A percentile compares a stretch with the other conserved stretches of the same genome.
These are phyloP conservation scores for Coreoperca whiteheadi DNA, from an alignment of 2,113 vertebrate genomes.

Conservation along the genomic window DNA sequence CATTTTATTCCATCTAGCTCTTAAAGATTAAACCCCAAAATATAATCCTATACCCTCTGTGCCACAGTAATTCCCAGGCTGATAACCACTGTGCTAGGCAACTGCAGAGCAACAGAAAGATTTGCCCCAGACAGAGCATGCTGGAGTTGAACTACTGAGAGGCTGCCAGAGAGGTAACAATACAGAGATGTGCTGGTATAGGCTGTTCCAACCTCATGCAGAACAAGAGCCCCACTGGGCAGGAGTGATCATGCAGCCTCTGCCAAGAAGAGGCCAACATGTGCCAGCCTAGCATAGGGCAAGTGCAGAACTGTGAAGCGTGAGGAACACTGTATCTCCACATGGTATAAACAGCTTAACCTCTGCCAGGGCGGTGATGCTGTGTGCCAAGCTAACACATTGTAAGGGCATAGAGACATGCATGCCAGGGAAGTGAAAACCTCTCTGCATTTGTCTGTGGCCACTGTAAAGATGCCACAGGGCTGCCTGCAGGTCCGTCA, in stretches of 20 bases:
- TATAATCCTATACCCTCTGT: neutral
- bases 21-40: neutral
- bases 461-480: conserved; percentile 28
- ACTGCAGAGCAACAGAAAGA: conserved; percentile 22
- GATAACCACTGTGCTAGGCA: conserved; percentile 5
- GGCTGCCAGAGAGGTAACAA: conserved; percentile 40
- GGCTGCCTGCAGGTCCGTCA: conserved; percentile 21
- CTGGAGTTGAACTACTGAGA: conserved; percentile 15
- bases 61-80: conserved; percentile 3
- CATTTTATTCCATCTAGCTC: neutral
- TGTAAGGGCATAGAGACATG: conserved; percentile 43
- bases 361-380: conserved; percentile 48
- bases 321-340: conserved; percentile 58
- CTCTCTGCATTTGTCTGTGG: conserved; percentile 31
- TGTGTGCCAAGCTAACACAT: conserved; percentile 54
- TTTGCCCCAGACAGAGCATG: conserved; percentile 13
- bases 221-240: conserved; percentile 44
- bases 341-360: conserved; percentile 67
- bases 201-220: conserved; percentile 39
- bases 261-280: conserved; percentile 59
- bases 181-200: conserved; percentile 30
- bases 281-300: conserved; percentile 63
- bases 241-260: conserved; percentile 45
- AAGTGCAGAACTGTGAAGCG: conserved; percentile 47
- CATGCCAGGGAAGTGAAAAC: conserved; percentile 44